phyloP scores from a whole-genome alignment of 1,140 invertebrate species.

The Gyrodactylus salaris region DNA sequence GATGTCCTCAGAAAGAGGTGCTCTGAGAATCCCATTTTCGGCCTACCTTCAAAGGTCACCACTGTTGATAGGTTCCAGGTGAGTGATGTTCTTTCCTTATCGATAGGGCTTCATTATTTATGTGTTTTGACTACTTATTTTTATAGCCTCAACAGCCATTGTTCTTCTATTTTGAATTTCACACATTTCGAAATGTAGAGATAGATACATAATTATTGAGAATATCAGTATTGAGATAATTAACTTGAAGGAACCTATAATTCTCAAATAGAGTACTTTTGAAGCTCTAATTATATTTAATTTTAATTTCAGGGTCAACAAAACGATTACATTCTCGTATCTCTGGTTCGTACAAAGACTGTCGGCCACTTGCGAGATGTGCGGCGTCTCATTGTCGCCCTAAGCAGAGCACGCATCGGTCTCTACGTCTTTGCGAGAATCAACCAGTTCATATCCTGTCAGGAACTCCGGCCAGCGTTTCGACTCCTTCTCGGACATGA shows the following conservation, averaged over 20 bases:
- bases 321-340: constrained; percentile 85
- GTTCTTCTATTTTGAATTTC: too few species aligned
- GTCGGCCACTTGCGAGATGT: constrained; percentile 86
- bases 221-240: too few species aligned
- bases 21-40: constrained; percentile 76
- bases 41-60: constrained; percentile 45
- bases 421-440: constrained; percentile 76
- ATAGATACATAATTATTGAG: too few species aligned
- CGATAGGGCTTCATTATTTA: too few species aligned
- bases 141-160: too few species aligned
- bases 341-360: constrained; percentile 63
- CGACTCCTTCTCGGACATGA: background rate
- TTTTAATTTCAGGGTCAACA: constrained; percentile 99
- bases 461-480: constrained; percentile 71
- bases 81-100: too few species aligned
- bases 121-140: too few species aligned
- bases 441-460: constrained; percentile 66
- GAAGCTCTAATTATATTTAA: too few species aligned
- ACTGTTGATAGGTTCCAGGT: constrained; percentile 97
- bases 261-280: too few species aligned
- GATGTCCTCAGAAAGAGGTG: constrained; percentile 79
- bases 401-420: constrained; percentile 80
- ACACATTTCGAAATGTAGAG: too few species aligned
- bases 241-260: too few species aligned
- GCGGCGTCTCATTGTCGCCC: constrained; percentile 69